Conservation (phyloP, 2,888 invertebrate species). For the Stomorhina lunata region DNA sequence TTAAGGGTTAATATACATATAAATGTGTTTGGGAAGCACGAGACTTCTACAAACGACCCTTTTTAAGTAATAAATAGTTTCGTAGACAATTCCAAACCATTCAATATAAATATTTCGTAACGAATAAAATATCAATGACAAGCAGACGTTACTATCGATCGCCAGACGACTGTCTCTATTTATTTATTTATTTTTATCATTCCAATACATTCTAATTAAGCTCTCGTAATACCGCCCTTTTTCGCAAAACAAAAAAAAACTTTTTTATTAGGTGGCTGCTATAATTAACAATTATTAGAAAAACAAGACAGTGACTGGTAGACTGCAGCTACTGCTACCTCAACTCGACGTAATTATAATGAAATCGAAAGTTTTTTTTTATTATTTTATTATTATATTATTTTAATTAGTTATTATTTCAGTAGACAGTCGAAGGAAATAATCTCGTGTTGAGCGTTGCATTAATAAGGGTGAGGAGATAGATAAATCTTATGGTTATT, state of each 20-base stretch:
- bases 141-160: conserved; percentile 48
- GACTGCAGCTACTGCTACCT: no score
- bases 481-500: no score
- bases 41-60: conserved; percentile 46
- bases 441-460: not conserved
- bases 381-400: conserved; percentile 14
- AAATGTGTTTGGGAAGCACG: conserved; percentile 38
- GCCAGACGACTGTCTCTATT: conserved; percentile 42
- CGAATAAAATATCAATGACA: conserved; percentile 16
- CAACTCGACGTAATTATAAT: conserved; percentile 17
- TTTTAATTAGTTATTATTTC: conserved; percentile 5
- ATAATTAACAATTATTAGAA: not conserved
- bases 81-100: not conserved
- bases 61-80: conserved; percentile 43
- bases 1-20: conserved; percentile 36
- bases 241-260: not conserved
- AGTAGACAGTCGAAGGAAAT: not conserved
- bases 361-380: conserved; percentile 61
- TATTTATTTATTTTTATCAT: no score
- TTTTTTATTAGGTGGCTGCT: conserved; percentile 4
- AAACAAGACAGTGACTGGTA: not conserved
- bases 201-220: conserved; percentile 19
- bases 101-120: not conserved
- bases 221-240: conserved; percentile 18
- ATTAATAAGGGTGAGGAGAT: not conserved